phyloP scores from a whole-genome alignment of 1,140 invertebrate genomes.

The Bombus waltoni region DNA sequence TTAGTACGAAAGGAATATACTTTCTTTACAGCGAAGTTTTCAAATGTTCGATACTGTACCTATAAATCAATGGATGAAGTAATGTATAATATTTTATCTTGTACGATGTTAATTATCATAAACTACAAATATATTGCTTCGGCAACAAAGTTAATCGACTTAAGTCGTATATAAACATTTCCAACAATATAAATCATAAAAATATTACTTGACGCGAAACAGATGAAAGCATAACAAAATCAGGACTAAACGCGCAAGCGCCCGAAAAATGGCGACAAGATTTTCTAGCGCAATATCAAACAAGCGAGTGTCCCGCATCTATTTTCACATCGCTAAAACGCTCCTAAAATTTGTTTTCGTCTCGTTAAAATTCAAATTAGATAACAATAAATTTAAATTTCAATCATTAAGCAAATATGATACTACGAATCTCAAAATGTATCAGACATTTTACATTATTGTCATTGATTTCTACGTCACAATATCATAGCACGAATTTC shows the following conservation, averaged over 20 bases:
- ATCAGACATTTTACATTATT: neutral
- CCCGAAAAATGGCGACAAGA: neutral
- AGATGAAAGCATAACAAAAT: neutral
- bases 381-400: neutral
- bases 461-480: neutral
- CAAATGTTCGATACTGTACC: neutral
- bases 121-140: no score
- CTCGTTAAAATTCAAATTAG: neutral
- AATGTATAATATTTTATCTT: neutral
- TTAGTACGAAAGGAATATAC: neutral
- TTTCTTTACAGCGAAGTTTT: neutral
- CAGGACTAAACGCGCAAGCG: slow-evolving; percentile 1
- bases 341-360: neutral
- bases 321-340: neutral
- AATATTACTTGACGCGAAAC: neutral
- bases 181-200: neutral
- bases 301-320: slow-evolving; percentile 20
- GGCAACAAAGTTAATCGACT: neutral
- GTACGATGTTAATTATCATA: no score
- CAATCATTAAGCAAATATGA: neutral
- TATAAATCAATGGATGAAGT: neutral
- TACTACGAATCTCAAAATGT: neutral
- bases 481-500: neutral
- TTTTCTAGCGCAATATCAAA: slow-evolving; percentile 17
- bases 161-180: neutral